Base-by-base conservation (phyloP, 35 echinoderm and acorn worm genomes). In the Ptychodera flava region DNA sequence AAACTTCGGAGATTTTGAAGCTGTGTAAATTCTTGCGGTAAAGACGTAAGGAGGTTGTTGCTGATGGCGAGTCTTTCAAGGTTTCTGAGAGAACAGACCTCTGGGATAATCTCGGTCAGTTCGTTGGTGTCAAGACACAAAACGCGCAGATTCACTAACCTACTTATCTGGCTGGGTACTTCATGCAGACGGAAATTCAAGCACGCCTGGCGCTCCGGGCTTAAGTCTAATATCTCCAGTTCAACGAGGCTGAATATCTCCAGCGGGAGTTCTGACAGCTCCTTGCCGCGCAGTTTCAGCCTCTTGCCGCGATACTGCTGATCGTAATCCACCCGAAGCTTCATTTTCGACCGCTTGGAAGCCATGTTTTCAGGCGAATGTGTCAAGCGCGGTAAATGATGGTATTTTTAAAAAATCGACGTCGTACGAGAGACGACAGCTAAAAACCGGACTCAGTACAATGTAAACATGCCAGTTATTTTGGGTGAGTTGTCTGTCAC, bases 71-170 rank as follows among this genome's bases (percentile, higher is more conserved):
- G 87, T 52, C 90, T 78, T 90, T 99, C 96, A 31, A 99, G 78
- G 28, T 99, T 92, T 12, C 32, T 64, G 78, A 99, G 79, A 22
- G 84, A 29, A 36, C 96, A 88, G 0, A 99, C 81, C 28, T 94
- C 92, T 16, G 84, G 16, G 2, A 91, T 92, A 12, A 99, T 37
- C 34, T 83, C 84, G 6, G 34, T 85, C 16, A 99, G 81, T 84
- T 99, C 93, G 30, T 99, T 99, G 28, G 96, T 99, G 36, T 94
- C 96, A 34, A 99, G 82, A 52, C 96, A 92, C 35, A 99, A 52
- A 0, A 99, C 79, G 2, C 90, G 90, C 28, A 99, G 64, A 35
- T 94, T 89, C n/a, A 85, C 35, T 31, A 99, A 53, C 30, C 84
- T 36, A 28, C 76, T 33, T 12, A 99, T 92, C 36, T 83, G 38